Conservation (phyloP, 1,140 invertebrate species). For the Zaprionus capensis region DNA sequence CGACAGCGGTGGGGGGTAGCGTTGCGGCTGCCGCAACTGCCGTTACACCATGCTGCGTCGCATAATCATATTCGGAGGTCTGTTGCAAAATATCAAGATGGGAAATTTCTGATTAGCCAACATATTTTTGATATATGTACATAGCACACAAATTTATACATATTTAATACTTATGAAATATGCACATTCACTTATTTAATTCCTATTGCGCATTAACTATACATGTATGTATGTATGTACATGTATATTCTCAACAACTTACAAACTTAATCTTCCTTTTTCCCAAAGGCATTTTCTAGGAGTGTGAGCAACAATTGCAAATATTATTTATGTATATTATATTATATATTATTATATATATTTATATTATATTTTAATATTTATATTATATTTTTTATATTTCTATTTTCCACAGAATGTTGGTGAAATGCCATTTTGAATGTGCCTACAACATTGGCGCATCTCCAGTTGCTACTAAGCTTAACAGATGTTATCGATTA, state of each 20-base stretch:
- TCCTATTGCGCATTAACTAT: background rate
- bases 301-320: background rate
- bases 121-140: background rate
- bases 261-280: background rate
- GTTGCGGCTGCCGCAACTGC: conserved; percentile 54
- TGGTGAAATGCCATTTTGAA: conserved; percentile 2
- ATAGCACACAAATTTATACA: background rate
- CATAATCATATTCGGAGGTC: conserved; percentile 72
- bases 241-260: background rate
- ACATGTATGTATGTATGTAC: no score
- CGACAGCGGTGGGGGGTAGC: conserved; percentile 63
- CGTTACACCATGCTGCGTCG: conserved; percentile 67
- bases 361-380: background rate
- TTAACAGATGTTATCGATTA: background rate
- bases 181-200: background rate
- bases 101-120: conserved; percentile 16
- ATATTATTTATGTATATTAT: no score
- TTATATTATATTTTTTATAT: background rate
- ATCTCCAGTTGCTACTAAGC: background rate
- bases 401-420: background rate
- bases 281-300: background rate
- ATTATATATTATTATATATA: background rate
- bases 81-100: conserved; percentile 20
- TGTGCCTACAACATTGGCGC: background rate
- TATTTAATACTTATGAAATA: background rate